phyloP scores from a whole-genome alignment of 1,140 invertebrate genomes.

The Apis cerana region DNA sequence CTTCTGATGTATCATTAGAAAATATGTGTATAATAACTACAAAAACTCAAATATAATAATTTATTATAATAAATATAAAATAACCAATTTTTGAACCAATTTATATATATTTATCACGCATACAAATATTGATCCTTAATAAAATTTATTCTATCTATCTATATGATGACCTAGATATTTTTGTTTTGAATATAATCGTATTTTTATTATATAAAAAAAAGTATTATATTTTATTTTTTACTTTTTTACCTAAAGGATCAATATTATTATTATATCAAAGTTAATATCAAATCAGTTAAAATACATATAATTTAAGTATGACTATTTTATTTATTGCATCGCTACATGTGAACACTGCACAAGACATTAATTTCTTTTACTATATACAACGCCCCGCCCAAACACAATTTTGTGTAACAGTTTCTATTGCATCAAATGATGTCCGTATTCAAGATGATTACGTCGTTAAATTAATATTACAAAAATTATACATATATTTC shows the following conservation, averaged over 20 bases:
- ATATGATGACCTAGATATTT: too few species aligned
- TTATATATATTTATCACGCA: too few species aligned
- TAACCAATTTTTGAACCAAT: background rate
- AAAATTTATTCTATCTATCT: too few species aligned
- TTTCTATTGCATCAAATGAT: slow-evolving; percentile 43
- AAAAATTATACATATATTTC: too few species aligned
- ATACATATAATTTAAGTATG: background rate
- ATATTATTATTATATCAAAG: too few species aligned
- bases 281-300: background rate
- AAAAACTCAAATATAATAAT: slow-evolving; percentile 20
- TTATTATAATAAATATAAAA: background rate
- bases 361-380: slow-evolving; percentile 22
- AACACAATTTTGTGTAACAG: slow-evolving; percentile 68
- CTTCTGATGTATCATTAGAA: slow-evolving; percentile 85
- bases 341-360: slow-evolving; percentile 1
- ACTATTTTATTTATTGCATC: background rate
- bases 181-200: too few species aligned
- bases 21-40: slow-evolving; percentile 89
- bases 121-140: too few species aligned
- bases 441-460: background rate
- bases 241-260: too few species aligned
- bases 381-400: slow-evolving; percentile 71
- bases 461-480: background rate
- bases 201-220: too few species aligned
- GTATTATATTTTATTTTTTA: too few species aligned